Percentiles rank a stretch among this genome's conserved stretches.
These are phyloP conservation scores for Carassius auratus DNA, from an alignment of 2,113 vertebrate genomes.

Conservation along the genomic window DNA sequence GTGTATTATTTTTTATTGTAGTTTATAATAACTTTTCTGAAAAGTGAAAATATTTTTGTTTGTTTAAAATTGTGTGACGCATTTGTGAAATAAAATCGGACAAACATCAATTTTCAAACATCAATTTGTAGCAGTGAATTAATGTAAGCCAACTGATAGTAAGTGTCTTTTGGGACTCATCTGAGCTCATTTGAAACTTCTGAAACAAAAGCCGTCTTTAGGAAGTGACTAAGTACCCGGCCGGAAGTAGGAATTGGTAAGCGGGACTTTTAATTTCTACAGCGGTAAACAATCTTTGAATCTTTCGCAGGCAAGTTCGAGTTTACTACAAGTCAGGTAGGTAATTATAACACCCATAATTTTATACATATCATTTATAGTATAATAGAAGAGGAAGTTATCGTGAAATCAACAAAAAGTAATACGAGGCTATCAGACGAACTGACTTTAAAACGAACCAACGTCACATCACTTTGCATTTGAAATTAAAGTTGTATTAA, in stretches of 20 bases:
- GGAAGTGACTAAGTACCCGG: neutral
- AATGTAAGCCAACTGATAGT: neutral
- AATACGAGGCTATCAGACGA: neutral
- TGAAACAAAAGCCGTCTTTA: neutral
- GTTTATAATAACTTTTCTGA: neutral
- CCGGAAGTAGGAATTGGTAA: conserved; percentile 8
- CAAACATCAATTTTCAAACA: neutral
- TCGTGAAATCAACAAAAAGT: neutral
- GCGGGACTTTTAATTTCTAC: conserved; percentile 41
- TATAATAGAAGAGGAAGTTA: neutral
- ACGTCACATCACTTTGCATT: neutral
- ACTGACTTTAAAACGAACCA: neutral
- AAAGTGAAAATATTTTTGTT: neutral
- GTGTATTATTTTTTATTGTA: neutral
- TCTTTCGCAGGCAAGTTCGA: neutral
- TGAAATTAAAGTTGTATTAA: neutral
- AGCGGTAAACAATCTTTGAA: conserved; percentile 18
- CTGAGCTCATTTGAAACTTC: neutral
- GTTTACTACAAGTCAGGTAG: neutral
- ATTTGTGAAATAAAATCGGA: conserved; percentile 3
- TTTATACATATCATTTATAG: neutral
- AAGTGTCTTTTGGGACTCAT: neutral
- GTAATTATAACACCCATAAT: neutral
- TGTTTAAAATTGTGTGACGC: conserved; percentile 5
- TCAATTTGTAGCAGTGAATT: neutral